These are phyloP conservation scores for Antennarius striatus DNA, from an alignment of 2,113 vertebrate species.

Conservation along the genomic window DNA sequence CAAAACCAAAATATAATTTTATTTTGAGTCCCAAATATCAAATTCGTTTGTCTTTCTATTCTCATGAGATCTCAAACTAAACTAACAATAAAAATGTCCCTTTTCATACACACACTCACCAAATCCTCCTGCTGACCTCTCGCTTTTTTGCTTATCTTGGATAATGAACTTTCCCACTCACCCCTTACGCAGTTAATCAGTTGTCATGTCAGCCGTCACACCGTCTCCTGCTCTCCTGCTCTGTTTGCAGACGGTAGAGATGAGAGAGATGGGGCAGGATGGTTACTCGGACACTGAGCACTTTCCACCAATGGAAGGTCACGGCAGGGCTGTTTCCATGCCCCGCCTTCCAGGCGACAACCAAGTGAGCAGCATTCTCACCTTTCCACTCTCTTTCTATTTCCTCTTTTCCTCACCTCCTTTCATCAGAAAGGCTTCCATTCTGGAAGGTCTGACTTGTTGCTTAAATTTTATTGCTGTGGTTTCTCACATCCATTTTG, in stretches of 20 bases:
- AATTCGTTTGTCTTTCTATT: slow-evolving; percentile 3
- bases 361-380: slow-evolving; percentile 91
- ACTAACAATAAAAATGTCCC: slow-evolving; percentile 14
- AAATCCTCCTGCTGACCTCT: slow-evolving; percentile 39
- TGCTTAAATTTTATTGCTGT: slow-evolving; percentile 24
- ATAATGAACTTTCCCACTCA: slow-evolving; percentile 42
- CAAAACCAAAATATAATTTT: not conserved
- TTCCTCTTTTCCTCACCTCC: slow-evolving; percentile 37
- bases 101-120: slow-evolving; percentile 19
- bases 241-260: slow-evolving; percentile 91
- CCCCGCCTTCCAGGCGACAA: slow-evolving; percentile 93
- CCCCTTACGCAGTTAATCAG: slow-evolving; percentile 27
- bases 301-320: slow-evolving; percentile 93
- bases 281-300: slow-evolving; percentile 93
- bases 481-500: not conserved
- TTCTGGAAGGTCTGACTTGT: slow-evolving; percentile 49
- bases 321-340: slow-evolving; percentile 94
- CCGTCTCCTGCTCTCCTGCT: slow-evolving; percentile 77
- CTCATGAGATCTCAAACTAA: slow-evolving; percentile 17
- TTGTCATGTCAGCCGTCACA: slow-evolving; percentile 72
- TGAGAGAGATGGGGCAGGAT: slow-evolving; percentile 92
- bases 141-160: slow-evolving; percentile 47
- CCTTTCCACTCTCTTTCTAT: slow-evolving; percentile 56
- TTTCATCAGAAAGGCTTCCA: slow-evolving; percentile 30
- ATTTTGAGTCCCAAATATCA: not conserved